Evolutionary conservation across 2,888 invertebrate species (phyloP), one percentile per base, ranked within the genome.

Genomic region (Lepidocyrtoides sp.): DNA sequence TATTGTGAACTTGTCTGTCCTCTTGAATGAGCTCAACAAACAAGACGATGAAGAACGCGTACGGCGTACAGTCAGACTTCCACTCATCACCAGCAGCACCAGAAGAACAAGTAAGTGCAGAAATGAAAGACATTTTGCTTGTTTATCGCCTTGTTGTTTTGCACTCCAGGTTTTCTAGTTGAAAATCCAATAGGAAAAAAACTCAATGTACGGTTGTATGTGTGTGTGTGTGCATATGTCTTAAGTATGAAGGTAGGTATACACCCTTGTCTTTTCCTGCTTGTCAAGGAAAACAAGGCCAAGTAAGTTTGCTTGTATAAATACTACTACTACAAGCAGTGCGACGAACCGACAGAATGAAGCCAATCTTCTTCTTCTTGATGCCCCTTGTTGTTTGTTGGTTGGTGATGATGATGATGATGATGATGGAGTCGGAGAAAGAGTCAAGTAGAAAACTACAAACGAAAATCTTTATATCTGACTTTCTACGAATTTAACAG

Each of bases 331-430:
- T 17, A 51, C 4, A 14, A 12, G 12, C 44, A 66, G 32, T 60
- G 79, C 79, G 63, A 87, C 77, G 66, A 87, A 51, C 63, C 63
- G 51, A 79, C 77, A 79, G 48, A 87, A 87, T 77, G 87, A 87
- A 87, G 86, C 77, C 75, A 86, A 86, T 86, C 44, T 63, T 32
- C 1, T 72, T 26, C 23, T 54, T n/a, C n/a, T n/a, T n/a, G 54
- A 2, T 54, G 66, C 66, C 20, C 2, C 14, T 66, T 12, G 32
- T 5, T 66, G n/a, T 14, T 1, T 72, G 44, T 72, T 44, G 44
- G 72, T 77, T 75, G 51, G 83, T 12, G 26, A 20, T 63, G 41
- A 3, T 69, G 54, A n/a, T 85, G 54, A 86, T 41, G 85, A 77
- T 86, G 86, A 87, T 4, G 63, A 86, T 5, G 17, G 84, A 69